These are phyloP conservation scores for Vombatus ursinus DNA, from an alignment of 2,113 vertebrate species.

Conservation along the genomic window DNA sequence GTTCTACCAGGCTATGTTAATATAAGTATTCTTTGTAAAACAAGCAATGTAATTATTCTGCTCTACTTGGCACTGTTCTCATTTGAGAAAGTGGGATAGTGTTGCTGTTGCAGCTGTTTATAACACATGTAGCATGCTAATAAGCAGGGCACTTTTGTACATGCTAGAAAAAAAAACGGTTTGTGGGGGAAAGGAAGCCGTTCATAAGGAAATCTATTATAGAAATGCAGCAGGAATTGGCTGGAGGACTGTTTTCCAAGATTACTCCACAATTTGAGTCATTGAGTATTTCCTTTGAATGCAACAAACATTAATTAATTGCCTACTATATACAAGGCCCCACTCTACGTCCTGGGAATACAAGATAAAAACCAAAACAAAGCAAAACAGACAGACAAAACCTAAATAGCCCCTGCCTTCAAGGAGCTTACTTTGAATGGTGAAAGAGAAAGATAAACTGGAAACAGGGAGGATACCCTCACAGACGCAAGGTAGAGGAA, in stretches of 20 bases:
- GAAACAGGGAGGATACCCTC: neutral
- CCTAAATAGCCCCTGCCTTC: neutral
- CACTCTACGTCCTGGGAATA: neutral
- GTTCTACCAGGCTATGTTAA: neutral
- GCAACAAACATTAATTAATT: neutral
- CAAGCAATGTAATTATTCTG: conserved; percentile 1
- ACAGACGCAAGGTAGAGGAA: neutral
- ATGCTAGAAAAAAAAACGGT: neutral
- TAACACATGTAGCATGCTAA: neutral
- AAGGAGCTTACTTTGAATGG: neutral
- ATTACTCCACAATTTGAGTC: neutral
- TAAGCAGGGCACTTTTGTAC: neutral
- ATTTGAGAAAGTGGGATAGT: neutral
- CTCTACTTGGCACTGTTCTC: conserved; percentile 13
- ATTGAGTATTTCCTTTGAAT: neutral
- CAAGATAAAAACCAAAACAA: neutral
- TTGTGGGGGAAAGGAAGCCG: neutral
- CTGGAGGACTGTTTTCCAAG: neutral
- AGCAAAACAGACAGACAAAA: neutral
- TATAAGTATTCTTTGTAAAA: neutral
- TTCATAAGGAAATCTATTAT: neutral
- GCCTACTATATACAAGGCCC: neutral
- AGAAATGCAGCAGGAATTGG: neutral
- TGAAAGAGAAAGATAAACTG: neutral
- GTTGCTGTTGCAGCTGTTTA: neutral